Percentiles rank a stretch among this genome's conserved stretches.
These are phyloP conservation scores for Phlogophora meticulosa DNA, from an alignment of 2,888 invertebrate genomes.

Conservation along the genomic window DNA sequence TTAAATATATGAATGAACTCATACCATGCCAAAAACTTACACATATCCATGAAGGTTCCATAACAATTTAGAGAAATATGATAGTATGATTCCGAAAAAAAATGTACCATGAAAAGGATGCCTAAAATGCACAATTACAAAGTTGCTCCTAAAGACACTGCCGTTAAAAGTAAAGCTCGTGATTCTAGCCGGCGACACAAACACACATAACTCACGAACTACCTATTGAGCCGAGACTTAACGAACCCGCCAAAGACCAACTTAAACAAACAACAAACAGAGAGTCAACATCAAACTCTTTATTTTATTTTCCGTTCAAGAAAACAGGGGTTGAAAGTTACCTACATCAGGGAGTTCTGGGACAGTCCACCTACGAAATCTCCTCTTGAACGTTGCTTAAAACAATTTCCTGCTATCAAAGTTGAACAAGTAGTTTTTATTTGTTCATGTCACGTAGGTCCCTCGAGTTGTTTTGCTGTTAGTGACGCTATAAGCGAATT, in stretches of 20 bases:
- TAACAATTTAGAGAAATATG: no score
- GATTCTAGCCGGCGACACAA: slow-evolving; percentile 29
- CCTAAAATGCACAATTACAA: not conserved
- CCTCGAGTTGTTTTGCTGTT: slow-evolving; percentile 83
- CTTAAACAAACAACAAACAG: slow-evolving; percentile 61
- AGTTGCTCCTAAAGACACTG: not conserved
- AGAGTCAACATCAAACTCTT: slow-evolving; percentile 63
- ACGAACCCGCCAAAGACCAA: slow-evolving; percentile 60
- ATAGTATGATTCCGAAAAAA: no score
- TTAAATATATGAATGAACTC: no score
- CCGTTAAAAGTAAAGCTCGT: slow-evolving; percentile 9
- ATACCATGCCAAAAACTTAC: no score
- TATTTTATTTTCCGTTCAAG: slow-evolving; percentile 68
- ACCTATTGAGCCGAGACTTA: slow-evolving; percentile 55
- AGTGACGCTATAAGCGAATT: slow-evolving; percentile 85
- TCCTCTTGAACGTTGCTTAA: slow-evolving; percentile 80
- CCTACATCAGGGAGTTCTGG: slow-evolving; percentile 68
- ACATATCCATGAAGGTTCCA: no score
- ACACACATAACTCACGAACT: slow-evolving; percentile 51
- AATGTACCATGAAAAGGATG: not conserved
- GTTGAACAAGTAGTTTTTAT: slow-evolving; percentile 83
- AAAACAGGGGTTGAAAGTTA: slow-evolving; percentile 66
- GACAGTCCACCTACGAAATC: slow-evolving; percentile 79
- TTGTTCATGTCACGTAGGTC: slow-evolving; percentile 84
- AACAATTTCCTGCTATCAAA: slow-evolving; percentile 86